These are phyloP conservation scores for Chaenogobius annularis DNA, from an alignment of 2,113 vertebrate genomes.

Conservation along the genomic window DNA sequence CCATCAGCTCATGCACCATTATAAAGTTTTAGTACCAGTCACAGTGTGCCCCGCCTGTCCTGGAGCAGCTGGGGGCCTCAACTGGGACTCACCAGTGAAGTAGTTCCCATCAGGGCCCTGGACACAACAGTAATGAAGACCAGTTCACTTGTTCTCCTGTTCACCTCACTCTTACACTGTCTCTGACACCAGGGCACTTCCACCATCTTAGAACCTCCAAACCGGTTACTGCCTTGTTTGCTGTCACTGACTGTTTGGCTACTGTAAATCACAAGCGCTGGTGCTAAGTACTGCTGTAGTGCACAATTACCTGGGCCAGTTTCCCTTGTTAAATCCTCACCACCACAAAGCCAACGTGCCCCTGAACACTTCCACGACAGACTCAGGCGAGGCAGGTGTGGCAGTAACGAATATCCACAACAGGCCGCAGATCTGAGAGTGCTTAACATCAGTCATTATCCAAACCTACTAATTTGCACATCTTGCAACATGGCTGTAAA, in stretches of 20 bases:
- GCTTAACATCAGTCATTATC: constrained; percentile 20
- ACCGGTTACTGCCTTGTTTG: neutral
- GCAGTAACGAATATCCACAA: constrained; percentile 12
- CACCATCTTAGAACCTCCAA: neutral
- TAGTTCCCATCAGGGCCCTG: neutral
- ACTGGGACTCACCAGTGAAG: neutral
- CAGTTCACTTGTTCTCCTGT: neutral
- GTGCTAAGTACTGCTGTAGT: constrained; percentile 2
- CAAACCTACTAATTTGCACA: constrained; percentile 36
- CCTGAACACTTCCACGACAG: neutral
- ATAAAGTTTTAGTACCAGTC: constrained; percentile 7
- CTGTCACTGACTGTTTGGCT: neutral
- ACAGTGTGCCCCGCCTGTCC: neutral
- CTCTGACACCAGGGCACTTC: neutral
- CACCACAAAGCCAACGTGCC: constrained; percentile 1
- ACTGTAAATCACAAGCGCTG: neutral
- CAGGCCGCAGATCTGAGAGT: neutral
- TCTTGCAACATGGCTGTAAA: constrained; percentile 44
- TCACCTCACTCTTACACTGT: neutral
- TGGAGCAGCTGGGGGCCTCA: constrained; percentile 3
- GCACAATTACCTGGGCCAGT: constrained; percentile 4
- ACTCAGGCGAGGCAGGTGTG: constrained; percentile 34
- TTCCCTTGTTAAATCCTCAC: neutral
- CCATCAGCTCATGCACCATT: neutral
- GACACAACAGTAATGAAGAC: neutral